A percentile compares a stretch with the other conserved stretches of the same genome.
These are phyloP conservation scores for Magallana ariakensis DNA, from an alignment of 1,140 invertebrate species.

Conservation along the genomic window DNA sequence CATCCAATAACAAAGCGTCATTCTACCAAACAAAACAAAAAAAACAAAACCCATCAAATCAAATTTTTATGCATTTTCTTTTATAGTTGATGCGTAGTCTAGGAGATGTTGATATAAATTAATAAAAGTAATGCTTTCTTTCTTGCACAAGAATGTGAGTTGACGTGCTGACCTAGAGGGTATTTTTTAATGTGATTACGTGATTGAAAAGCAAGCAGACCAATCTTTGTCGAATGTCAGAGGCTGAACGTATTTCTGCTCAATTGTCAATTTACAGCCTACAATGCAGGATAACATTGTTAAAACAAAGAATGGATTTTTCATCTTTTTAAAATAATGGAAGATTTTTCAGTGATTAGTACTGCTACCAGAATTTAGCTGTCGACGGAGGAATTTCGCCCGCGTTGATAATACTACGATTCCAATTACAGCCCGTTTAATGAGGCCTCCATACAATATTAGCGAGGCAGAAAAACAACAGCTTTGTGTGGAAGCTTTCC, in stretches of 20 bases:
- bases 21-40: too few species aligned
- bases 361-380: background rate
- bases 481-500: background rate
- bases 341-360: constrained; percentile 31
- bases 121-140: too few species aligned
- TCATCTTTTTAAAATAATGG: constrained; percentile 26
- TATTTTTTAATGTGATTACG: background rate
- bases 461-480: constrained; percentile 35
- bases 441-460: constrained; percentile 8
- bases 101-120: too few species aligned
- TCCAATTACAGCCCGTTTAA: constrained; percentile 21
- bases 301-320: background rate
- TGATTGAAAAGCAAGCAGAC: background rate
- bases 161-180: background rate
- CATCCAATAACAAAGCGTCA: too few species aligned
- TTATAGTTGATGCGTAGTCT: too few species aligned
- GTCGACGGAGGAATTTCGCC: background rate
- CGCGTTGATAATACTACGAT: constrained; percentile 5
- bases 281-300: background rate
- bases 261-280: constrained; percentile 16
- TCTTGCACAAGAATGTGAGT: too few species aligned
- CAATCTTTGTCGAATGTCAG: background rate
- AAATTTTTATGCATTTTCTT: too few species aligned
- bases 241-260: background rate
- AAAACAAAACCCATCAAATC: too few species aligned